Percentiles rank a stretch among this genome's conserved stretches.
Evolutionary conservation across 2,113 vertebrate genomes (phyloP).

Genomic region (Oryzias javanicus): DNA sequence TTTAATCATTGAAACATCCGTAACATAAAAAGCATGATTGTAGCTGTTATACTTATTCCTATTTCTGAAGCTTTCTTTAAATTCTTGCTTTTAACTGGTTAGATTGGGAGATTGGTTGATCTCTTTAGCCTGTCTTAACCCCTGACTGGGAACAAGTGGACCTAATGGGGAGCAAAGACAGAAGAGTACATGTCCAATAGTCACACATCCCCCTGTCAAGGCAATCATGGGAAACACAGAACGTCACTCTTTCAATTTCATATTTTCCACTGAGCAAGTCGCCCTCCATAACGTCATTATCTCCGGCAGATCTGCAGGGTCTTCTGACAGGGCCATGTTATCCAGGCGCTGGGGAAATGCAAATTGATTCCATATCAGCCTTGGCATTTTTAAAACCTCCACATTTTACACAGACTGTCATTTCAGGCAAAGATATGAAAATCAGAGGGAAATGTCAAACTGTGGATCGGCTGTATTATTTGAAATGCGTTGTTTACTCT

Average conservation of each 20-base stretch:
- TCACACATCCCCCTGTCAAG: conserved; percentile 65
- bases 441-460: conserved; percentile 81
- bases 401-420: conserved; percentile 76
- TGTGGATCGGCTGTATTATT: conserved; percentile 64
- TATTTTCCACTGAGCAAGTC: conserved; percentile 65
- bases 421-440: conserved; percentile 78
- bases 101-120: conserved; percentile 72
- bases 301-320: conserved; percentile 73
- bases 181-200: conserved; percentile 63
- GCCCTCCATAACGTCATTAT: conserved; percentile 78
- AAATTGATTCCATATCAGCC: conserved; percentile 84
- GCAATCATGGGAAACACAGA: conserved; percentile 78
- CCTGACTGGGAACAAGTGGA: conserved; percentile 77
- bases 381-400: conserved; percentile 80
- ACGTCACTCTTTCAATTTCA: conserved; percentile 78
- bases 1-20: no score
- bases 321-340: conserved; percentile 79
- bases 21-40: not conserved
- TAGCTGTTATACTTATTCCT: conserved; percentile 34
- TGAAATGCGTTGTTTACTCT: conserved; percentile 71
- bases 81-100: conserved; percentile 62
- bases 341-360: conserved; percentile 78
- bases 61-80: conserved; percentile 46
- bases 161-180: conserved; percentile 78
- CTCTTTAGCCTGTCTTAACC: conserved; percentile 79